Conservation (phyloP, 2,888 invertebrate species). For the Apamea epomidion region DNA sequence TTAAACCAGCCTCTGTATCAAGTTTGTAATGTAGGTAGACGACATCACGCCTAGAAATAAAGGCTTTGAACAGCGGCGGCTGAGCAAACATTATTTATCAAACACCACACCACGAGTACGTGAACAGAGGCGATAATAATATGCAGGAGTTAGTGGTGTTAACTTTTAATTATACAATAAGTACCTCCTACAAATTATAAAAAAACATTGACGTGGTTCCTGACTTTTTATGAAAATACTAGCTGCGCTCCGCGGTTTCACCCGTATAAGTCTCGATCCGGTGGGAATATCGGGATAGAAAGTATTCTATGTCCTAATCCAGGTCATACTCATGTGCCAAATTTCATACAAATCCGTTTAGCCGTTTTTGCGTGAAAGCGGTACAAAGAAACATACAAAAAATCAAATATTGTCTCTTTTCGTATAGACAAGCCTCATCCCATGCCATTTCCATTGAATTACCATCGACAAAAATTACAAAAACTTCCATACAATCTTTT, state of each 20-base stretch:
- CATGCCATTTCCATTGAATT: too few relatives aligned
- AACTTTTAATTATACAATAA: neutral
- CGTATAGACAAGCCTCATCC: too few relatives aligned
- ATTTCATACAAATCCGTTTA: neutral
- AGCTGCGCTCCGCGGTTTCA: neutral
- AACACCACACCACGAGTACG: neutral
- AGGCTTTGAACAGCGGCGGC: conserved; percentile 32
- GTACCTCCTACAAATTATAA: neutral
- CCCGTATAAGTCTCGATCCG: neutral
- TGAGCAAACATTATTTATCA: conserved; percentile 48
- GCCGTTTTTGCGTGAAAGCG: neutral
- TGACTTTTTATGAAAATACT: neutral
- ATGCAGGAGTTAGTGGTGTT: neutral
- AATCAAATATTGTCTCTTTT: neutral
- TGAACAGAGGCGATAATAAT: neutral
- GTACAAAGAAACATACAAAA: neutral
- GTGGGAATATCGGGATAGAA: neutral
- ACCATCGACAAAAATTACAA: too few relatives aligned
- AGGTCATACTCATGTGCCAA: neutral
- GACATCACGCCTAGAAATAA: neutral
- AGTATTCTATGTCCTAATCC: neutral
- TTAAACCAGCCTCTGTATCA: neutral
- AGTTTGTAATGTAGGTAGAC: neutral
- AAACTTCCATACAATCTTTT: too few relatives aligned
- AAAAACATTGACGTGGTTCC: neutral